Evolutionary conservation across 2,888 invertebrate genomes (phyloP), one percentile per base, ranked within the genome.

Genomic region (Calliscelio sp.): DNA sequence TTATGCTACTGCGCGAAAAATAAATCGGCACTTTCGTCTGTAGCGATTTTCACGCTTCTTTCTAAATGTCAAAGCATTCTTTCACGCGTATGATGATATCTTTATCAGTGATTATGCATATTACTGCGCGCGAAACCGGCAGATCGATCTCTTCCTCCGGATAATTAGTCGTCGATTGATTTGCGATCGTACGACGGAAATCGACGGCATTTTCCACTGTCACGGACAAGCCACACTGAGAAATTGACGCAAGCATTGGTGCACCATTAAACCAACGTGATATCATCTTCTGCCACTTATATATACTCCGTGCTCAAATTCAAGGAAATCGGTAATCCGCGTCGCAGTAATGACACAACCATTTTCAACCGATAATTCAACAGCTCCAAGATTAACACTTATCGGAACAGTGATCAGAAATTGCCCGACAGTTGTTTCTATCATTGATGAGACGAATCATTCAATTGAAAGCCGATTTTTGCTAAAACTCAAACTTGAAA

Each of bases 191-290:
- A 70, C 24, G 73, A 61, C 51, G 57, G 70, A 59, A 55, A 74
- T 81, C 25, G 51, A 16, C 53, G 66, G 74, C 80, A 81, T 81
- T 81, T 80, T 81, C 80, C 68, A 38, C 73, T 68, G 73, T 71
- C 73, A 38, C 2, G 68, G 68, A 59, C 55, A 11, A 20, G 35
- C 28, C 61, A 35, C 51, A 5, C 32, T 51, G 77, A 68, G 77
- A 77, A 77, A 68, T 68, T 28, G 68, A 51, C 35, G 24, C 55
- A 61, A 38, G 73, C 51, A 51, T 61, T 24, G 61, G 61, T 51
- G 41, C 74, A 44, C 49, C 32, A 49, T 77, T 59, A 66, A 55
- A 44, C 46, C 14, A 41, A 35, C 24, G 66, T 55, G 63, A 79
- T 44, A 66, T 75, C 75, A 65, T 75, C 65, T 51, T 14, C 16